Conservation (phyloP, 1,140 invertebrate species). For the Wiebesia pumilae region DNA sequence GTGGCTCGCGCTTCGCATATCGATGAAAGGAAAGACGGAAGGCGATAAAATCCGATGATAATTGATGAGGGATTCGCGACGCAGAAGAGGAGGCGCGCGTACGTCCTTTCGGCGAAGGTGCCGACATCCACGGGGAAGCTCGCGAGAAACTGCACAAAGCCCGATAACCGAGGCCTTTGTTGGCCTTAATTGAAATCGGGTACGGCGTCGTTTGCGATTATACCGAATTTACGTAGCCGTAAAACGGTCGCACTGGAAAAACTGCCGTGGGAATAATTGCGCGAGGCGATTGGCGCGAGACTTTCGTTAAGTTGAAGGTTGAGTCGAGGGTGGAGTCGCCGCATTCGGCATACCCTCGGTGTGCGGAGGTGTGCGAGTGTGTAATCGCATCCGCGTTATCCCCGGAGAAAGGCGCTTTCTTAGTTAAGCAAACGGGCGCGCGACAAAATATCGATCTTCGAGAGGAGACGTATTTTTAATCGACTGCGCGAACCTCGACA, state of each 20-base stretch:
- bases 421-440: too few relatives aligned
- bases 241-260: not conserved
- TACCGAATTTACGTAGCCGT: not conserved
- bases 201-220: not conserved
- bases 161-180: not conserved
- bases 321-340: not conserved
- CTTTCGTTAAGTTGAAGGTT: not conserved
- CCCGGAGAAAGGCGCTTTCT: not conserved
- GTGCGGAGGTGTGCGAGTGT: too few relatives aligned
- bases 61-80: not conserved
- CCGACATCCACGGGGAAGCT: not conserved
- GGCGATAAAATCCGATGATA: not conserved
- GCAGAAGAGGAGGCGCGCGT: not conserved
- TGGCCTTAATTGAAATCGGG: constrained; percentile 7
- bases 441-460: not conserved
- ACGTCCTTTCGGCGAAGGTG: not conserved
- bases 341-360: not conserved
- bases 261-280: not conserved
- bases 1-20: not conserved
- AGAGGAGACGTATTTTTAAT: too few relatives aligned
- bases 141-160: not conserved
- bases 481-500: not conserved
- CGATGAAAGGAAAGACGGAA: constrained; percentile 6
- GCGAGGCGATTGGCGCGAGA: not conserved
- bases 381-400: not conserved